Conservation (phyloP, 2,797 vertebrate species). For the Poeciliopsis presidionis region DNA sequence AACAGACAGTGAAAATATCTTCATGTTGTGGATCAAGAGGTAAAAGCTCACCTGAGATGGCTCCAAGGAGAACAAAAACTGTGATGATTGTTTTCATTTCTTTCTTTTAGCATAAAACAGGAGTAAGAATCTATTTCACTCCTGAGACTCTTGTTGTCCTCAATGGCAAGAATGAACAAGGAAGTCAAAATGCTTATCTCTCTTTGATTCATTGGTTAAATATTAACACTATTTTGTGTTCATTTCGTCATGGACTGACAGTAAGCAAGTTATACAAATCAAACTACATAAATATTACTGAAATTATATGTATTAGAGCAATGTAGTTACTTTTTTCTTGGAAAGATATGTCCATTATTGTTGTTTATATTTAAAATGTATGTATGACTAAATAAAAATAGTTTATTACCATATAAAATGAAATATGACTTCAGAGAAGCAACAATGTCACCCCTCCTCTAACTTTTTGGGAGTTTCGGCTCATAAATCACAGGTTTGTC, state of each 20-base stretch:
- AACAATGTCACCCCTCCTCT: not conserved
- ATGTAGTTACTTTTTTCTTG: not conserved
- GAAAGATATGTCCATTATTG: not conserved
- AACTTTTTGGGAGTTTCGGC: not conserved
- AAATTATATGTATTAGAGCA: not conserved
- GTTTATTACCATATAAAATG: not conserved
- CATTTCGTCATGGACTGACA: not conserved
- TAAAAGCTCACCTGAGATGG: not conserved
- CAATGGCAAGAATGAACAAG: not conserved
- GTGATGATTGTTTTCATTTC: not conserved
- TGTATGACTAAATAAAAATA: not conserved
- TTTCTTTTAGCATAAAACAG: not conserved
- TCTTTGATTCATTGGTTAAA: not conserved
- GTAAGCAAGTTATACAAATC: not conserved
- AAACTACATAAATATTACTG: not conserved
- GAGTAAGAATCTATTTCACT: not conserved
- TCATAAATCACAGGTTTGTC: not conserved
- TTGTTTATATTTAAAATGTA: not conserved
- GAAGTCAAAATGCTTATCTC: not conserved
- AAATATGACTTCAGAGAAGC: not conserved
- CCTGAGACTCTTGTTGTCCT: not conserved
- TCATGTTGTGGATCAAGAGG: not conserved
- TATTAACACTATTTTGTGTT: not conserved
- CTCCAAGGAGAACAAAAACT: not conserved
- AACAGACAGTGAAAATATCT: not conserved